Conservation (phyloP, 2,888 invertebrate species). For the Mycalesis mineus region DNA sequence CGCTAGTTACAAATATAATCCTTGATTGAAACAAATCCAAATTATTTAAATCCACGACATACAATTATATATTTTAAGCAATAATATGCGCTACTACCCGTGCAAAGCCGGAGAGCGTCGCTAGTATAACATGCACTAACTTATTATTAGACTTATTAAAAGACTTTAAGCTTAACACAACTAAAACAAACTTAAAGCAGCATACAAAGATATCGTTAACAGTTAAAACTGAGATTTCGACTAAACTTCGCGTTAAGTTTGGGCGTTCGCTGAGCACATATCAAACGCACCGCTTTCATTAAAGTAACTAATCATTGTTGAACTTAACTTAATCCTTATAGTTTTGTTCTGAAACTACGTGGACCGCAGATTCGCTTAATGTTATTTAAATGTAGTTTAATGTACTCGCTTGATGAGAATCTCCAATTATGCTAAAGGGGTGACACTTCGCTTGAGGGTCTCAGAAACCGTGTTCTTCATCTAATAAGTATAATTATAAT, state of each 20-base stretch:
- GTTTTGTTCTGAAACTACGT: conserved; percentile 11
- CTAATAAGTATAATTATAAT: background rate
- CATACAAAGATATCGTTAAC: background rate
- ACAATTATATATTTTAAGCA: too few species aligned
- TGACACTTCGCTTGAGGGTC: background rate
- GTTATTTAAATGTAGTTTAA: conserved; percentile 6
- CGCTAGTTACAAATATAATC: too few species aligned
- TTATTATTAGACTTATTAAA: too few species aligned
- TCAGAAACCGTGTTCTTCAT: background rate
- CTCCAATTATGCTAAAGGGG: background rate
- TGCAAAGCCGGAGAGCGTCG: too few species aligned
- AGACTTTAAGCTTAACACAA: too few species aligned
- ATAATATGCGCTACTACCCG: too few species aligned
- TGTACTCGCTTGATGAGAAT: background rate
- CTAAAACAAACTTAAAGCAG: background rate
- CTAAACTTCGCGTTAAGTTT: conserved; percentile 25
- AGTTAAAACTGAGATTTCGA: conserved; percentile 14
- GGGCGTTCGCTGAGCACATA: conserved; percentile 35
- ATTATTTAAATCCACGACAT: too few species aligned
- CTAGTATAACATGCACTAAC: background rate
- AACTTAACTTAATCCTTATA: conserved; percentile 19
- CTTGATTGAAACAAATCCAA: too few species aligned
- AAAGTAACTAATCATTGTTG: conserved; percentile 27
- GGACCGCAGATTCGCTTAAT: conserved; percentile 4
- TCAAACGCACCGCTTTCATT: conserved; percentile 33